These are phyloP conservation scores for Scrobipalpa costella DNA, from an alignment of 2,888 invertebrate species.

Conservation along the genomic window DNA sequence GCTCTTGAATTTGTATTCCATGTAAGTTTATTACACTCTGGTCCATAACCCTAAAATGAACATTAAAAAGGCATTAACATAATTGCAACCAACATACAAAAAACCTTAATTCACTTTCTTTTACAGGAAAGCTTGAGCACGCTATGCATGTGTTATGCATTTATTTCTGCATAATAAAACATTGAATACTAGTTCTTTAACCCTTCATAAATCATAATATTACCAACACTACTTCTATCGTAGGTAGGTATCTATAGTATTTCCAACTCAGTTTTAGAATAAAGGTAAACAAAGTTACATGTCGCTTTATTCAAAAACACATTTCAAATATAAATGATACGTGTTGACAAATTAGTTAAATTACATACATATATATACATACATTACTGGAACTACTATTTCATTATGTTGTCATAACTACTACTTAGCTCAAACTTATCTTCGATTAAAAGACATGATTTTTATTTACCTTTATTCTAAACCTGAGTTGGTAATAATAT, in stretches of 20 bases:
- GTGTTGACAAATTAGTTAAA: no score
- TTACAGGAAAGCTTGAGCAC: neutral
- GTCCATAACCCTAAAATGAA: neutral
- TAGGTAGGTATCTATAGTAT: neutral
- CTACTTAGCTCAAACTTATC: no score
- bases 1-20: neutral
- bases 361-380: no score
- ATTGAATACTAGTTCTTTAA: slow-evolving; percentile 6
- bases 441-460: no score
- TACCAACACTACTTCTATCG: neutral
- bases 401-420: no score
- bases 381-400: no score
- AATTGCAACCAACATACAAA: neutral
- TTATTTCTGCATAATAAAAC: neutral
- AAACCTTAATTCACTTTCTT: slow-evolving; percentile 3
- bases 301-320: no score
- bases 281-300: no score
- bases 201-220: slow-evolving; percentile 11
- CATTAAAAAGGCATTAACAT: slow-evolving; percentile 12
- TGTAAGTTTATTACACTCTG: neutral
- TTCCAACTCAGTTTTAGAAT: no score
- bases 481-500: no score
- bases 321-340: no score
- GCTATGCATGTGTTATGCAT: slow-evolving; percentile 20
- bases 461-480: no score